phyloP scores from a whole-genome alignment of 2,888 invertebrate species.

The Thereva nobilitata region DNA sequence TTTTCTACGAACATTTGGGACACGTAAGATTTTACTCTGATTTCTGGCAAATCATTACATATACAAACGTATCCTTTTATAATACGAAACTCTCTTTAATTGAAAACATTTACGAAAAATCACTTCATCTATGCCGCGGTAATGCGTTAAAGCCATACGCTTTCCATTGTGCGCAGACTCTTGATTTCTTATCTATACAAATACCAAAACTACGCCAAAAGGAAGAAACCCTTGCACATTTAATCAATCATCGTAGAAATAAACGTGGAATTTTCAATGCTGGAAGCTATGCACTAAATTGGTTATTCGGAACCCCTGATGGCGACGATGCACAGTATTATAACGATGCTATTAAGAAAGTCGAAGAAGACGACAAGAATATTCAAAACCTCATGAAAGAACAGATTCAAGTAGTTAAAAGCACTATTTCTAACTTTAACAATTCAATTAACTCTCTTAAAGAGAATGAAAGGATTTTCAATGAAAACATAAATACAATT shows the following conservation, averaged over 20 bases:
- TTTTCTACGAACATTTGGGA: not conserved
- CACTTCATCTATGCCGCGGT: not conserved
- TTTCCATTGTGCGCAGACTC: not conserved
- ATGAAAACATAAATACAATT: slow-evolving; percentile 3
- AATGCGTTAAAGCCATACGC: not conserved
- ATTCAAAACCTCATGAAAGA: slow-evolving; percentile 40
- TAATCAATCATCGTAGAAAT: slow-evolving; percentile 1
- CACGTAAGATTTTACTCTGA: not conserved
- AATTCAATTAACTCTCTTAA: slow-evolving; percentile 30
- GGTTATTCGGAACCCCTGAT: slow-evolving; percentile 23
- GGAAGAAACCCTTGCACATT: not conserved
- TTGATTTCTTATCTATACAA: slow-evolving; percentile 1
- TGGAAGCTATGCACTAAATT: not conserved
- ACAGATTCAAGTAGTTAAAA: slow-evolving; percentile 41
- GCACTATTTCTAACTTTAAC: slow-evolving; percentile 43
- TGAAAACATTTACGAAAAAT: not conserved
- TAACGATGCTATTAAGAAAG: slow-evolving; percentile 39
- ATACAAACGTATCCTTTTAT: too few species aligned
- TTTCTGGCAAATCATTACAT: too few species aligned
- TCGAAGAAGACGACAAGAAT: slow-evolving; percentile 40
- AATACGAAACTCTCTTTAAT: not conserved
- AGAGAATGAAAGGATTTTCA: too few species aligned
- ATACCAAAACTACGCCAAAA: slow-evolving; percentile 2
- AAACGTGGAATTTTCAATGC: not conserved
- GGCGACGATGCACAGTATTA: slow-evolving; percentile 38